Conservation (phyloP, 2,113 vertebrate genomes). For the Perca fluviatilis region DNA sequence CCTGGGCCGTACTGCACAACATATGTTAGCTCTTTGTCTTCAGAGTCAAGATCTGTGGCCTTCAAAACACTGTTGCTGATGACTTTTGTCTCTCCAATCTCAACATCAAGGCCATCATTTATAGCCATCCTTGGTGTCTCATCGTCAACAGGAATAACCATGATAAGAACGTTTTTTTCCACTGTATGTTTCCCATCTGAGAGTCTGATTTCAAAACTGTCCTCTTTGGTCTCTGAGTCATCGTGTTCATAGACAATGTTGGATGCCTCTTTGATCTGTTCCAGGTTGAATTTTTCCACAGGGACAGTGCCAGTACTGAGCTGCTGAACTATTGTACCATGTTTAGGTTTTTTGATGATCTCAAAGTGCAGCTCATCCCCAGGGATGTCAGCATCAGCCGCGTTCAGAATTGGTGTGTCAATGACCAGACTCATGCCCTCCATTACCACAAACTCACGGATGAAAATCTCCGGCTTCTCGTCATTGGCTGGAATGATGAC, state of each 20-base stretch:
- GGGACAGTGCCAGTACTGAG: slow-evolving; percentile 88
- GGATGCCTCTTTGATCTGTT: slow-evolving; percentile 92
- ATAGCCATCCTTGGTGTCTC: slow-evolving; percentile 95
- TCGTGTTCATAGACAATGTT: slow-evolving; percentile 96
- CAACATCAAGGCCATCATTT: slow-evolving; percentile 94
- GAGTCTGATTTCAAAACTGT: slow-evolving; percentile 90
- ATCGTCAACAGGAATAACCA: slow-evolving; percentile 94
- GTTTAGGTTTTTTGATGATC: slow-evolving; percentile 87
- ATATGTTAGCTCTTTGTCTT: slow-evolving; percentile 91
- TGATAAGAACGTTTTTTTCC: slow-evolving; percentile 86
- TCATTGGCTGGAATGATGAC: slow-evolving; percentile 91
- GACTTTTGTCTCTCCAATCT: slow-evolving; percentile 91
- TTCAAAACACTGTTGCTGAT: slow-evolving; percentile 90
- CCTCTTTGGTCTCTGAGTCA: slow-evolving; percentile 93
- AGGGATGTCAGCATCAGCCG: slow-evolving; percentile 91
- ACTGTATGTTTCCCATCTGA: slow-evolving; percentile 90
- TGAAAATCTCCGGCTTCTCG: slow-evolving; percentile 92
- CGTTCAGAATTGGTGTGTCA: slow-evolving; percentile 91
- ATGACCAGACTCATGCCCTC: slow-evolving; percentile 96
- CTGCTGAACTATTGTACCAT: slow-evolving; percentile 92
- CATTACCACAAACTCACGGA: slow-evolving; percentile 94
- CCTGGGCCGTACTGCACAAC: slow-evolving; percentile 89
- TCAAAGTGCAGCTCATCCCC: slow-evolving; percentile 88
- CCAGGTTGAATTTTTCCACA: slow-evolving; percentile 89
- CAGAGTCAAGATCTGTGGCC: slow-evolving; percentile 95